phyloP scores from a whole-genome alignment of 2,888 invertebrate species.

The Melinaea menophilus region DNA sequence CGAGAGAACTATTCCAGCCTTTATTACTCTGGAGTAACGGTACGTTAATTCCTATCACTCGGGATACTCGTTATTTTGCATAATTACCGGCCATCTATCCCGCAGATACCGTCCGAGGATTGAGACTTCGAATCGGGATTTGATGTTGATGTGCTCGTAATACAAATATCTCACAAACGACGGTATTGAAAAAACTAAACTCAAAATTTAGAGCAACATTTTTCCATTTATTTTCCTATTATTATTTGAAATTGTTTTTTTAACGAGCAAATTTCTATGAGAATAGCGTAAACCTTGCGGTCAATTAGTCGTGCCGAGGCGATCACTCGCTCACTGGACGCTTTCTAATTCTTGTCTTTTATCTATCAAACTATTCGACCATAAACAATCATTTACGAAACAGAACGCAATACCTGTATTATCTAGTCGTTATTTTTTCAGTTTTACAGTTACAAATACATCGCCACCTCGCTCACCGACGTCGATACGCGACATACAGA shows the following conservation, averaged over 20 bases:
- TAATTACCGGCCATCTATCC: constrained; percentile 67
- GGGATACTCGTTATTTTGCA: constrained; percentile 60
- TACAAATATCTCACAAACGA: too few relatives aligned
- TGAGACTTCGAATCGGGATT: neutral
- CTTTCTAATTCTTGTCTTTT: constrained; percentile 72
- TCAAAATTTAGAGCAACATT: constrained; percentile 16
- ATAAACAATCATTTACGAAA: constrained; percentile 75
- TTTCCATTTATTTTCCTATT: constrained; percentile 26
- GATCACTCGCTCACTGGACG: constrained; percentile 52
- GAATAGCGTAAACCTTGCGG: constrained; percentile 71
- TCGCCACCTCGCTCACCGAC: constrained; percentile 38
- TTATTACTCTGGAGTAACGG: constrained; percentile 40
- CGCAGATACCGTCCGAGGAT: constrained; percentile 31
- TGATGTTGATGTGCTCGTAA: too few relatives aligned
- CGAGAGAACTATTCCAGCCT: constrained; percentile 18
- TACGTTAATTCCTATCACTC: constrained; percentile 61
- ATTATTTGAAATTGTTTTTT: constrained; percentile 29
- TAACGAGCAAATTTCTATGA: constrained; percentile 51
- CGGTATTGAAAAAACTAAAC: constrained; percentile 33
- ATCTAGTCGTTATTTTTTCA: constrained; percentile 56
- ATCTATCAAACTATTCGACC: constrained; percentile 69
- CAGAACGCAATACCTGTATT: constrained; percentile 48
- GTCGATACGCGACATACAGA: constrained; percentile 39
- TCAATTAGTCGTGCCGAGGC: constrained; percentile 67
- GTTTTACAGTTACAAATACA: constrained; percentile 21